phyloP scores from a whole-genome alignment of 2,797 vertebrate genomes.

The Nannoperca obscura region DNA sequence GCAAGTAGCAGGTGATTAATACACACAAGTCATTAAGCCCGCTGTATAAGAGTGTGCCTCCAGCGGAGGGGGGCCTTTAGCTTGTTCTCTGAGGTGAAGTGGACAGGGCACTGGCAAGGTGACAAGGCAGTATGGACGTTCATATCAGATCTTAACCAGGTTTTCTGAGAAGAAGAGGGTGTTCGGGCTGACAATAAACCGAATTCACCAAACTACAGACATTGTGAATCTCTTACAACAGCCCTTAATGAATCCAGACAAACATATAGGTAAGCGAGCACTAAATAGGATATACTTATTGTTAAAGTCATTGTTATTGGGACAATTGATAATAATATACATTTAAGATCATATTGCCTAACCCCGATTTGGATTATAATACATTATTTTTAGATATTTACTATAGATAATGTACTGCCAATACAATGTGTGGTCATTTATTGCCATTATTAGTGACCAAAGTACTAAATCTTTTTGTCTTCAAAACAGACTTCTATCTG shows the following conservation, averaged over 20 bases:
- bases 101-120: slow-evolving; percentile 55
- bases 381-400: background rate
- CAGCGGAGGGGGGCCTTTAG: slow-evolving; percentile 54
- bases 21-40: slow-evolving; percentile 68
- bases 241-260: background rate
- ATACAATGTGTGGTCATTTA: background rate
- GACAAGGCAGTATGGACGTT: slow-evolving; percentile 20
- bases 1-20: slow-evolving; percentile 74
- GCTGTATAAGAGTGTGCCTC: slow-evolving; percentile 36
- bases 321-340: background rate
- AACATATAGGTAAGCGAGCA: background rate
- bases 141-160: slow-evolving; percentile 1
- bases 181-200: background rate
- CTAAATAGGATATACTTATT: background rate
- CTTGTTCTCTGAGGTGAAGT: slow-evolving; percentile 73
- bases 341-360: background rate
- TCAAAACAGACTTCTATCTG: background rate
- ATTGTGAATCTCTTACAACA: background rate
- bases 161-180: background rate
- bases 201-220: background rate
- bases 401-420: too few species aligned
- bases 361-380: background rate
- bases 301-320: background rate
- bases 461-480: too few species aligned
- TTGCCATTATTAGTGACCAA: background rate